Evolutionary conservation across 2,888 invertebrate genomes (phyloP).

Genomic region (Chrysolina oricalcia): DNA sequence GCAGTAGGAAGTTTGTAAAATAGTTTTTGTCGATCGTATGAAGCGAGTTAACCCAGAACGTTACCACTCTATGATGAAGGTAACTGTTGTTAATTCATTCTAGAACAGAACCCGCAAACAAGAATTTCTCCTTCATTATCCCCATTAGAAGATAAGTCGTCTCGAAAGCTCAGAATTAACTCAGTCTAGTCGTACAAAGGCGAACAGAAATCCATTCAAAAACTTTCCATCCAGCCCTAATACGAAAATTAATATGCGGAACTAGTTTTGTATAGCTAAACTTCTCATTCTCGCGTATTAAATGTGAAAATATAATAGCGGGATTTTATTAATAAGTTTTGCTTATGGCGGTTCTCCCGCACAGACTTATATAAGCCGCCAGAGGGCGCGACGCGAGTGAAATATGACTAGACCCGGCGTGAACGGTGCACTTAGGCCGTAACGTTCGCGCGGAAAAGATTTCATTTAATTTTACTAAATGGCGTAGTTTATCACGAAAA

Average conservation of each 20-base stretch:
- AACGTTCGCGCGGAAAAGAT: constrained; percentile 36
- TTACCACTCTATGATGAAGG: background rate
- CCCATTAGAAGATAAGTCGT: constrained; percentile 22
- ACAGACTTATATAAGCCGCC: constrained; percentile 8
- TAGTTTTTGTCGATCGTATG: no score
- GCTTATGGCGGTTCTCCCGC: constrained; percentile 28
- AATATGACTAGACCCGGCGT: background rate
- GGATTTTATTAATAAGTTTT: constrained; percentile 52
- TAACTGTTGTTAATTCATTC: background rate
- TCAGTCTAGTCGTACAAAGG: constrained; percentile 15
- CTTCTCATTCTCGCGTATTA: constrained; percentile 33
- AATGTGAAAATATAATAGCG: constrained; percentile 48
- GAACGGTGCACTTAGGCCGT: constrained; percentile 11
- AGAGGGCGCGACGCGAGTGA: background rate
- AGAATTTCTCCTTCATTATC: constrained; percentile 11
- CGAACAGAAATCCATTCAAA: constrained; percentile 38
- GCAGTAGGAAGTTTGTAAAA: no score
- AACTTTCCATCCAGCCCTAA: constrained; percentile 39
- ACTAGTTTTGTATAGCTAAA: constrained; percentile 52
- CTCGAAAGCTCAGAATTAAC: constrained; percentile 29
- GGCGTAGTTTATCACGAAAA: constrained; percentile 44
- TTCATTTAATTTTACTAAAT: constrained; percentile 48
- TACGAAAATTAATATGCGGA: constrained; percentile 52
- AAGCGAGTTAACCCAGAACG: no score
- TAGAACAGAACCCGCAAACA: background rate